These are phyloP conservation scores for Tetrao urogallus DNA, from an alignment of 2,113 vertebrate species.

Conservation along the genomic window DNA sequence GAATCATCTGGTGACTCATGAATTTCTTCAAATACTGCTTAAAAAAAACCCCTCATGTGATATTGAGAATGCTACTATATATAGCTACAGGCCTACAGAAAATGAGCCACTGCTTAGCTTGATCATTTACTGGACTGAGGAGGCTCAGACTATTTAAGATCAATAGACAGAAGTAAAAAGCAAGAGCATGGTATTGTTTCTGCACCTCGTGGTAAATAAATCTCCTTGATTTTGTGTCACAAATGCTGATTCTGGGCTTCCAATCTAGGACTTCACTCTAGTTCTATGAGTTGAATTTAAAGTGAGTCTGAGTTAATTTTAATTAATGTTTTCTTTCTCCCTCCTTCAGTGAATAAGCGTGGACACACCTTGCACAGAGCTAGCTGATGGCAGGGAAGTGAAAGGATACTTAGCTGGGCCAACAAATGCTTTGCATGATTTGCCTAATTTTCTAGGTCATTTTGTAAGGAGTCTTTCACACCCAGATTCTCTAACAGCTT, in stretches of 20 bases:
- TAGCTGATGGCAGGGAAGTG: background rate
- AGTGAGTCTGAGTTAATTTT: constrained; percentile 52
- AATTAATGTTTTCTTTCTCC: constrained; percentile 58
- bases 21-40: constrained; percentile 52
- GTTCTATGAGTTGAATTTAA: constrained; percentile 63
- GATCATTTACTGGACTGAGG: constrained; percentile 10
- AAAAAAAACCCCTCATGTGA: background rate
- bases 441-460: constrained; percentile 16
- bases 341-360: background rate
- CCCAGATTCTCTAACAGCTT: background rate
- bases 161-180: constrained; percentile 42
- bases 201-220: constrained; percentile 56
- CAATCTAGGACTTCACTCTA: constrained; percentile 42
- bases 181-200: constrained; percentile 31
- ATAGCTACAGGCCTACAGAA: background rate
- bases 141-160: constrained; percentile 43
- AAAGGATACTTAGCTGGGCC: background rate
- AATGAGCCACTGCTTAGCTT: background rate
- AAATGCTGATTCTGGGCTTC: constrained; percentile 51
- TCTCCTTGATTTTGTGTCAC: constrained; percentile 64
- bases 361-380: background rate
- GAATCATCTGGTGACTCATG: constrained; percentile 43
- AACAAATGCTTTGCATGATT: constrained; percentile 2
- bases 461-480: background rate
- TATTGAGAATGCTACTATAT: background rate